phyloP scores from a whole-genome alignment of 2,797 vertebrate genomes.

The Neopelma chrysocephalum region DNA sequence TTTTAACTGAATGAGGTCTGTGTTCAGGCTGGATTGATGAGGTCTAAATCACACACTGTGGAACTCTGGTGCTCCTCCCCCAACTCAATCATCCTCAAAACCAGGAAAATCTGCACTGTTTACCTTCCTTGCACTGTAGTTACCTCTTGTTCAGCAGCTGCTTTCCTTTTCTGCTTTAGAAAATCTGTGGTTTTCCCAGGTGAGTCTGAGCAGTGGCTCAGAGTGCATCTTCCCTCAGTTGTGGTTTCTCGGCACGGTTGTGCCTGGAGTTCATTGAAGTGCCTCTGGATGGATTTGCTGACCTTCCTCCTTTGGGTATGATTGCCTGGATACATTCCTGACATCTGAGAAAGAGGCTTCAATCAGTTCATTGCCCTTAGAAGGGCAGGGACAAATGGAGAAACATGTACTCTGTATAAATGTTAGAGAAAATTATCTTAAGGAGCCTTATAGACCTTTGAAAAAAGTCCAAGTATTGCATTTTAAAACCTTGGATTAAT shows the following conservation, averaged over 20 bases:
- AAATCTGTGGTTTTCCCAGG: neutral
- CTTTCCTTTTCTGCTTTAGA: neutral
- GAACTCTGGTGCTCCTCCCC: neutral
- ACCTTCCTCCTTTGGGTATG: neutral
- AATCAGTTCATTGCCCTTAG: neutral
- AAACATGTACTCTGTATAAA: neutral
- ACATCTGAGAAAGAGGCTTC: neutral
- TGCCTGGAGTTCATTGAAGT: neutral
- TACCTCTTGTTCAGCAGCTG: neutral
- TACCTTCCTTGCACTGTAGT: neutral
- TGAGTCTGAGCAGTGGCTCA: neutral
- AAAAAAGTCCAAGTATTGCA: neutral
- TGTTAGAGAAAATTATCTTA: neutral
- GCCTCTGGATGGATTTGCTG: neutral
- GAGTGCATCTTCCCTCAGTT: neutral
- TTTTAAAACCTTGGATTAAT: neutral
- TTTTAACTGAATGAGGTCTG: neutral
- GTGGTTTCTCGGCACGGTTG: neutral
- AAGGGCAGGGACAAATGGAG: neutral
- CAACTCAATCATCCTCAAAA: fast-evolving
- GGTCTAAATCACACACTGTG: neutral
- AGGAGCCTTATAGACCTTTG: neutral
- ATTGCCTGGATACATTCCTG: neutral
- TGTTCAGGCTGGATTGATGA: neutral
- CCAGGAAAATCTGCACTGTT: neutral